A percentile compares a stretch with the other conserved stretches of the same genome.
phyloP scores from a whole-genome alignment of 2,113 vertebrate genomes.

The Alexandromys fortis region DNA sequence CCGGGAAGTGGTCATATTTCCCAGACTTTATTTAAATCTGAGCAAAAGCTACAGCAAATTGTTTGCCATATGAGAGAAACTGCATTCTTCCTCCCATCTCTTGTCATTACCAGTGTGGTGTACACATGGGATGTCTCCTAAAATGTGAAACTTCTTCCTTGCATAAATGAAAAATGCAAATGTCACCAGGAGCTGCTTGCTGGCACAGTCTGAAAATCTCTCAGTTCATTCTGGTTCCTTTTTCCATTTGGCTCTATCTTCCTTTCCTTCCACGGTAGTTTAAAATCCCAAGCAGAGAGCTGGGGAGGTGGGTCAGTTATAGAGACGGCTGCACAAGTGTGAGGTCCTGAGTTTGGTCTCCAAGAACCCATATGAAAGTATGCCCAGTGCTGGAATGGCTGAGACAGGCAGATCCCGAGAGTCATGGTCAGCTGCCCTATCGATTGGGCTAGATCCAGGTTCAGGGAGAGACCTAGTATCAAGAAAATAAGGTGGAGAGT shows the following conservation, averaged over 20 bases:
- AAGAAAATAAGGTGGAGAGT: not conserved
- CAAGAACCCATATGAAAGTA: not conserved
- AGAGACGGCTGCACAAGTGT: not conserved
- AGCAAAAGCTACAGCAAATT: conserved; percentile 52
- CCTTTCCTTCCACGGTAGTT: not conserved
- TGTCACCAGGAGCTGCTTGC: conserved; percentile 12
- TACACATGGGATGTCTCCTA: not conserved
- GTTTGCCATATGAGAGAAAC: conserved; percentile 1
- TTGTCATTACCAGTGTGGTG: not conserved
- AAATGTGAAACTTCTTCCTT: conserved; percentile 7
- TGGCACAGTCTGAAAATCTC: not conserved
- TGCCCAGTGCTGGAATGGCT: no score
- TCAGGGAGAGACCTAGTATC: not conserved
- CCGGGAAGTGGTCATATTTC: conserved; percentile 28
- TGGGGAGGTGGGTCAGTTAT: not conserved
- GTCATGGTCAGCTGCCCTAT: no score
- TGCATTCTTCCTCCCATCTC: not conserved
- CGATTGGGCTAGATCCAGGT: not conserved
- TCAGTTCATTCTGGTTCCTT: not conserved
- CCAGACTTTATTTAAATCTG: conserved; percentile 29
- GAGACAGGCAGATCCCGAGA: not conserved
- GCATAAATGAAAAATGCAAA: conserved; percentile 26
- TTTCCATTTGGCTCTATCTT: not conserved
- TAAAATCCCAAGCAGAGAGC: not conserved
- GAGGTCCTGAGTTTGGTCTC: no score